These are phyloP conservation scores for Larimichthys polyactis DNA, from an alignment of 2,113 vertebrate genomes.

Conservation along the genomic window DNA sequence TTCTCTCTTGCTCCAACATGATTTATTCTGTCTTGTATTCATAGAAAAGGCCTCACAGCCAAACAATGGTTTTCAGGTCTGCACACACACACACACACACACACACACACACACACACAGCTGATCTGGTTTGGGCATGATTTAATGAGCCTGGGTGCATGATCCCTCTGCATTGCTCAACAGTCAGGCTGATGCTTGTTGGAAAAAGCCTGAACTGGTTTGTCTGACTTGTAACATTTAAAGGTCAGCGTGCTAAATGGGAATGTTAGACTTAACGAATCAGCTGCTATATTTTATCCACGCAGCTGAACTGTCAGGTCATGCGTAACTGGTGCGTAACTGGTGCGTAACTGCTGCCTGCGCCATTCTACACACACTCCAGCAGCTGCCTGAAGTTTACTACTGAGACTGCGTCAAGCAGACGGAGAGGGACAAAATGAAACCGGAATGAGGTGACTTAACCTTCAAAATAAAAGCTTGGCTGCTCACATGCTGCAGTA, in stretches of 20 bases:
- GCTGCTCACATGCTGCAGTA: too few species aligned
- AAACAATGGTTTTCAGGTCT: slow-evolving; percentile 36
- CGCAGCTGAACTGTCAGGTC: slow-evolving; percentile 24
- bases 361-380: neutral
- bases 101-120: neutral
- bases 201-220: slow-evolving; percentile 9
- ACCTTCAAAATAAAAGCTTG: slow-evolving; percentile 24
- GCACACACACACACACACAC: neutral
- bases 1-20: slow-evolving; percentile 49
- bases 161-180: slow-evolving; percentile 35
- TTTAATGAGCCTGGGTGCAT: slow-evolving; percentile 26
- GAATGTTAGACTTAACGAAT: slow-evolving; percentile 29
- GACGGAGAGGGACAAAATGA: fast-evolving
- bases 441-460: neutral
- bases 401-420: neutral
- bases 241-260: slow-evolving; percentile 20
- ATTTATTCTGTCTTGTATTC: slow-evolving; percentile 27
- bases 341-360: slow-evolving; percentile 13
- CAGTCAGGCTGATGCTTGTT: slow-evolving; percentile 35
- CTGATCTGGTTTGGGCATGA: slow-evolving; percentile 39
- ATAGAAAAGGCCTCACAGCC: slow-evolving; percentile 10
- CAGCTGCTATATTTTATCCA: slow-evolving; percentile 51
- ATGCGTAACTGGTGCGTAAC: slow-evolving; percentile 40
- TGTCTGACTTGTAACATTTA: slow-evolving; percentile 5
- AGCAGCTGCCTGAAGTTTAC: neutral